phyloP scores from a whole-genome alignment of 2,113 vertebrate species.

The Paradoxurus hermaphroditus region DNA sequence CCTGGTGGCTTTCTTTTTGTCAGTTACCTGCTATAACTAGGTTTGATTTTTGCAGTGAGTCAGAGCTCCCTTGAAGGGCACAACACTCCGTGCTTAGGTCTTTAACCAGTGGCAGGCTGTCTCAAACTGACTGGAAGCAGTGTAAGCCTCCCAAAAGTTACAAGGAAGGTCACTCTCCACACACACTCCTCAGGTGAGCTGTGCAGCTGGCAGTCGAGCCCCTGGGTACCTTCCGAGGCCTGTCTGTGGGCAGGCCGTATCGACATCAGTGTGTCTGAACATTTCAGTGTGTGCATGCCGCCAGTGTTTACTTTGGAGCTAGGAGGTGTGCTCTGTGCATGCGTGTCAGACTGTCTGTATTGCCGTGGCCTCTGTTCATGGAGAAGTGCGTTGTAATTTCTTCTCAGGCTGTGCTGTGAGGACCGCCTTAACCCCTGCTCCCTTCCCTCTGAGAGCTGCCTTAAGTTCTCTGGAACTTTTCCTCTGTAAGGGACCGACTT shows the following conservation, averaged over 20 bases:
- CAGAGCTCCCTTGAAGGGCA: background rate
- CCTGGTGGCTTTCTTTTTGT: background rate
- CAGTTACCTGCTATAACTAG: background rate
- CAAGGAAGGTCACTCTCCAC: constrained; percentile 15
- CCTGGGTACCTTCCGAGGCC: background rate
- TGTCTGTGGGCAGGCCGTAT: background rate
- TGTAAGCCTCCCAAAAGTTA: background rate
- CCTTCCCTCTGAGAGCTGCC: constrained; percentile 69
- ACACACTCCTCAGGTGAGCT: background rate
- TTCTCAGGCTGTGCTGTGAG: constrained; percentile 62
- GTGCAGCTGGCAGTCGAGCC: background rate
- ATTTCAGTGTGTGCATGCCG: background rate
- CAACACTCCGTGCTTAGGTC: background rate
- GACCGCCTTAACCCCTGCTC: constrained; percentile 66
- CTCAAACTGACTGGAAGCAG: background rate
- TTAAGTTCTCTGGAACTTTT: constrained; percentile 58
- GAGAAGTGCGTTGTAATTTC: constrained; percentile 24
- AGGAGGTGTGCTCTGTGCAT: constrained; percentile 5
- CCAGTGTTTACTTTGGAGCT: background rate
- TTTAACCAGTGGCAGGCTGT: background rate
- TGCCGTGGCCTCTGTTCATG: background rate
- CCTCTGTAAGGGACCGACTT: constrained; percentile 13
- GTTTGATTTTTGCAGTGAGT: background rate
- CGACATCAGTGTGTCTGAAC: background rate
- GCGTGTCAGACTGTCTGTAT: background rate